Evolutionary conservation across 2,888 invertebrate species (phyloP).

Genomic region (Eupithecia vulgata): DNA sequence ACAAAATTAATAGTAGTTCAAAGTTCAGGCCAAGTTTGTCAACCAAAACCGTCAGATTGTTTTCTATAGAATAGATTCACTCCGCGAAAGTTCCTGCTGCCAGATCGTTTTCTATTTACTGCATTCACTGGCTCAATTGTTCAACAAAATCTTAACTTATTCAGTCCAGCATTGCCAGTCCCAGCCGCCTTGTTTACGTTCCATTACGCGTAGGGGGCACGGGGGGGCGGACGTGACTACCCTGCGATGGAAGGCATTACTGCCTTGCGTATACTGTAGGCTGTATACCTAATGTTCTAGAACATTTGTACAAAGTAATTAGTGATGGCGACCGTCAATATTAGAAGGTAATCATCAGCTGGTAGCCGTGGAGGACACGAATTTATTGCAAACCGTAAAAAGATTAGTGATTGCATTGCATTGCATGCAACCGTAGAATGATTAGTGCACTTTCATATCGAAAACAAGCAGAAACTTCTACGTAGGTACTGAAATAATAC

Average conservation of each 20-base stretch:
- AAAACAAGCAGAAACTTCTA: too few relatives aligned
- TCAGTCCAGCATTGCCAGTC: neutral
- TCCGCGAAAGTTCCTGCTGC: neutral
- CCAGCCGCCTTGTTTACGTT: slow-evolving; percentile 36
- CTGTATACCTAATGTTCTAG: slow-evolving; percentile 9
- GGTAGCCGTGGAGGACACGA: too few relatives aligned
- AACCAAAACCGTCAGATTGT: too few relatives aligned
- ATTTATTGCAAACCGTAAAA: too few relatives aligned
- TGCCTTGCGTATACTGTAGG: slow-evolving; percentile 15
- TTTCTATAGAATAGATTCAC: too few relatives aligned
- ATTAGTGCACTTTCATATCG: too few relatives aligned
- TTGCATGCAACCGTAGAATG: too few relatives aligned
- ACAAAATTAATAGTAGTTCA: too few relatives aligned
- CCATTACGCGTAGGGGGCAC: slow-evolving; percentile 33
- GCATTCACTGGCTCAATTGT: neutral
- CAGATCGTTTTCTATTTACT: neutral
- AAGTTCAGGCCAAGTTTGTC: too few relatives aligned
- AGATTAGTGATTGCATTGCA: too few relatives aligned
- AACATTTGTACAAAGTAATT: slow-evolving; percentile 5
- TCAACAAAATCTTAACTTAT: neutral
- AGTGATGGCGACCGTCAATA: neutral
- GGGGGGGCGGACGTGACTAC: slow-evolving; percentile 34
- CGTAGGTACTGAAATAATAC: too few relatives aligned
- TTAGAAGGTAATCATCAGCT: neutral
- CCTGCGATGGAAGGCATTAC: slow-evolving; percentile 36